phyloP scores from a whole-genome alignment of 2,888 invertebrate genomes.

The Macrophya alboannulata region DNA sequence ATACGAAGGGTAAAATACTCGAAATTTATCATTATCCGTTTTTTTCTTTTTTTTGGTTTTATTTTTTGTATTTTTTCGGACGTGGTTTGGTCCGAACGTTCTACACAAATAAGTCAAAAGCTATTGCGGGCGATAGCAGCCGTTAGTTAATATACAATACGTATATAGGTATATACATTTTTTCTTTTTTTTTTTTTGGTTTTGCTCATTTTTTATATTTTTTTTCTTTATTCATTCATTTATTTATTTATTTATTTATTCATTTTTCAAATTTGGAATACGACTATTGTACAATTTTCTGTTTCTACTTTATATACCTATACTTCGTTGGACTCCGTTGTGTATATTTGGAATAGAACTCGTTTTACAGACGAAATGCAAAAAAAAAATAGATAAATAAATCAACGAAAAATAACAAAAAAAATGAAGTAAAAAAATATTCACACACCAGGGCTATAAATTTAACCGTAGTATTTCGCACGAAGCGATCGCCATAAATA shows the following conservation, averaged over 20 bases:
- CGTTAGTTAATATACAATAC: not conserved
- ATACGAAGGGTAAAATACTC: slow-evolving; percentile 37
- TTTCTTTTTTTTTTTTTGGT: not conserved
- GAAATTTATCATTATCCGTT: slow-evolving; percentile 24
- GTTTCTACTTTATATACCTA: not conserved
- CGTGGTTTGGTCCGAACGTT: not conserved
- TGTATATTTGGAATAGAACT: not conserved
- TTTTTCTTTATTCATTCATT: not conserved
- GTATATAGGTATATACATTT: not conserved
- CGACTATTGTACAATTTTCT: not conserved
- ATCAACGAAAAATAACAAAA: not conserved
- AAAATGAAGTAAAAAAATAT: slow-evolving; percentile 20
- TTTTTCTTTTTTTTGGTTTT: not conserved
- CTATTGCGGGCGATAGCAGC: not conserved
- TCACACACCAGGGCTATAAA: slow-evolving; percentile 71
- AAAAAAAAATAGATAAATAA: not conserved
- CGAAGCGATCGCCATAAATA: slow-evolving; percentile 79
- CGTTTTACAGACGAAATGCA: slow-evolving; percentile 26
- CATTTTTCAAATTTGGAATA: not conserved
- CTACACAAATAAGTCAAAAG: not conserved
- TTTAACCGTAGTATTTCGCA: slow-evolving; percentile 73
- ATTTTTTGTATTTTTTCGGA: not conserved
- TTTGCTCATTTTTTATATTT: not conserved
- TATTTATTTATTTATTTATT: not conserved
- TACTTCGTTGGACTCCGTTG: not conserved